phyloP scores from a whole-genome alignment of 37 sponge, comb jelly and placozoan genomes.

The Halisarca cf. caerulea region DNA sequence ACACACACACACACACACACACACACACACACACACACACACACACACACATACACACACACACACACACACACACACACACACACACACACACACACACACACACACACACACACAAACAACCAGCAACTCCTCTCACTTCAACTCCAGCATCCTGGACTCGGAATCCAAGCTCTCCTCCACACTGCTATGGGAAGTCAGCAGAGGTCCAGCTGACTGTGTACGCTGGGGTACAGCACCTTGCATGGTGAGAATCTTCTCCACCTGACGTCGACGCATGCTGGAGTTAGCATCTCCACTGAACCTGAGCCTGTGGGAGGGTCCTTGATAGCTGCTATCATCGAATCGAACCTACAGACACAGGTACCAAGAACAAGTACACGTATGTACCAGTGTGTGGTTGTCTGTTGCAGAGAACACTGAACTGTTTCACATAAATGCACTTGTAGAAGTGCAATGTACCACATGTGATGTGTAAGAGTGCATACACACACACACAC shows the following conservation, averaged over 20 bases:
- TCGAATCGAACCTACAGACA: slow-evolving; percentile 21
- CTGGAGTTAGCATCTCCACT: background rate
- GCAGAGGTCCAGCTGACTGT: background rate
- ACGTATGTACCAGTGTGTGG: too few relatives aligned
- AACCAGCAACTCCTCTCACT: background rate
- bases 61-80: background rate
- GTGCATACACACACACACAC: slow-evolving; percentile 7
- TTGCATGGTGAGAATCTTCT: slow-evolving; percentile 28
- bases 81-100: slow-evolving; percentile 2
- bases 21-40: too few relatives aligned
- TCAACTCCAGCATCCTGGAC: background rate
- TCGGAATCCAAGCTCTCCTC: too few relatives aligned
- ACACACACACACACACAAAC: background rate
- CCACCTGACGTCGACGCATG: slow-evolving; percentile 36
- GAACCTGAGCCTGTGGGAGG: slow-evolving; percentile 7
- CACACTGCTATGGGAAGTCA: too few relatives aligned
- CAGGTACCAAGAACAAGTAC: background rate
- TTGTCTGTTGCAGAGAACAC: too few relatives aligned
- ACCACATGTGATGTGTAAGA: background rate
- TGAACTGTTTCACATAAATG: too few relatives aligned
- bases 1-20: too few relatives aligned
- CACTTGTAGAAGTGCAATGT: too few relatives aligned
- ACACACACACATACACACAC: too few relatives aligned
- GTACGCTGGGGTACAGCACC: background rate
- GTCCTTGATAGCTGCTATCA: background rate